Evolutionary conservation across 2,888 invertebrate species (phyloP).

Genomic region (Tenthredo notha): DNA sequence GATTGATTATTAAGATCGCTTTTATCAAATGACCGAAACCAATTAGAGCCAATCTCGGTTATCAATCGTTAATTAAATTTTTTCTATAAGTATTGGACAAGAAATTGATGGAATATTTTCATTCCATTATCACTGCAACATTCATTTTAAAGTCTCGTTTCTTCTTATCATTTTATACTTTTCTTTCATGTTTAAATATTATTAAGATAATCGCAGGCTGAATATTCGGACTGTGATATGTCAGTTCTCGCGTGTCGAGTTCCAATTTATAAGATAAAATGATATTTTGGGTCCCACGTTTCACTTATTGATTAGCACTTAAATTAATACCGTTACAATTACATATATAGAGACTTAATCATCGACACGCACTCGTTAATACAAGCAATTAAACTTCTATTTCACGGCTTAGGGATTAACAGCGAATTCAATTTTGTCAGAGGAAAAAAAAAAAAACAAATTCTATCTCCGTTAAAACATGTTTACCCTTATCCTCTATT

Average conservation of each 20-base stretch:
- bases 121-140: not conserved
- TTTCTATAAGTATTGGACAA: not conserved
- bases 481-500: not conserved
- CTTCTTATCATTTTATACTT: not conserved
- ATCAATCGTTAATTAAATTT: not conserved
- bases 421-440: not conserved
- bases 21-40: not conserved
- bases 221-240: not conserved
- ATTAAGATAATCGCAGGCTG: not conserved
- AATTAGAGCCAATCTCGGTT: not conserved
- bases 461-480: not conserved
- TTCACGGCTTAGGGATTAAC: not conserved
- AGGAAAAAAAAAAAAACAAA: too few species aligned
- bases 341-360: not conserved
- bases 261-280: not conserved
- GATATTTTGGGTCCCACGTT: slow-evolving; percentile 25
- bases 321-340: not conserved
- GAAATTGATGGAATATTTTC: not conserved
- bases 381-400: not conserved
- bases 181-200: not conserved
- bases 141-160: not conserved
- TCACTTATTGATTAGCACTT: slow-evolving; percentile 13
- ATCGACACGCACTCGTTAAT: not conserved
- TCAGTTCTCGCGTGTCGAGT: not conserved
- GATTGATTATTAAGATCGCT: not conserved